phyloP scores from a whole-genome alignment of 2,113 vertebrate genomes.

The Terrapene triunguis region DNA sequence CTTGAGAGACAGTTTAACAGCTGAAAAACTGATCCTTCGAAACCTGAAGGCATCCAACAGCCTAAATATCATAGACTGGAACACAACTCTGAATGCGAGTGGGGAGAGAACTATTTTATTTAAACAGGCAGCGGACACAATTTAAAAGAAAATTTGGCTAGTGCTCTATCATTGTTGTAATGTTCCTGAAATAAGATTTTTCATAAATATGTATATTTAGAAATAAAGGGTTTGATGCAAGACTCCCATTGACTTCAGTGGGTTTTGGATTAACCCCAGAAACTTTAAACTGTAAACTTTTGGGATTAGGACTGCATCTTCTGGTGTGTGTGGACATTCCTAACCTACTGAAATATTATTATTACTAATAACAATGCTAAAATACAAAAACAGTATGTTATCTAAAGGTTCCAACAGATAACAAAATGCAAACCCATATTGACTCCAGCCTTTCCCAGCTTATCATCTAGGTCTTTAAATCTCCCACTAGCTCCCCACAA shows the following conservation, averaged over 20 bases:
- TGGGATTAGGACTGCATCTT: neutral
- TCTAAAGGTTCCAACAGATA: conserved; percentile 10
- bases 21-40: conserved; percentile 57
- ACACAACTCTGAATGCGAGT: conserved; percentile 2
- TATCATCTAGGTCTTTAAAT: neutral
- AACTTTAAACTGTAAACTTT: neutral
- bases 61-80: neutral
- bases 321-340: neutral
- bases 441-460: conserved; percentile 12
- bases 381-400: neutral
- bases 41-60: conserved; percentile 36
- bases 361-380: neutral
- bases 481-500: neutral
- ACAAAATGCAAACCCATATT: neutral
- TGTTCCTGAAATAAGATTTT: neutral
- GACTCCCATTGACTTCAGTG: conserved; percentile 18
- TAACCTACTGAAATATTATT: neutral
- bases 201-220: neutral
- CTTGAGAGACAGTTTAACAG: conserved; percentile 60
- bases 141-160: neutral
- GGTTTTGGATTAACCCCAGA: neutral
- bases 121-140: conserved; percentile 24
- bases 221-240: conserved; percentile 36
- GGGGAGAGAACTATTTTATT: neutral
- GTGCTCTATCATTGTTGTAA: neutral